These are phyloP conservation scores for Microchrysa polita DNA, from an alignment of 2,888 invertebrate genomes.

Conservation along the genomic window DNA sequence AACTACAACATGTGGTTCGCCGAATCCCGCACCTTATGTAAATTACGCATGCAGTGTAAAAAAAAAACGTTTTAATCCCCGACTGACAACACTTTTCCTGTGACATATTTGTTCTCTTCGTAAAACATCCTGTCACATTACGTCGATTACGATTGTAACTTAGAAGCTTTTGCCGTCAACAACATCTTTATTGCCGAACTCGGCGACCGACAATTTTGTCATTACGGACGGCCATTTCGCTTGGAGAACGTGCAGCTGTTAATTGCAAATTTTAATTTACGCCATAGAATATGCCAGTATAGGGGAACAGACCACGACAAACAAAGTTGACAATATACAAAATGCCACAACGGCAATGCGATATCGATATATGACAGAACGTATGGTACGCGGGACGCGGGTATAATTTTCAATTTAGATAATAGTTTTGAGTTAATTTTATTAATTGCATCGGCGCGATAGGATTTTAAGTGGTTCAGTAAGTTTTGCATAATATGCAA, in stretches of 20 bases:
- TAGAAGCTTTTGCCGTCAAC: neutral
- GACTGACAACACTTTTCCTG: too few relatives aligned
- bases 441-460: constrained; percentile 27
- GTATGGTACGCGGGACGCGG: constrained; percentile 5
- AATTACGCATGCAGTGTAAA: too few relatives aligned
- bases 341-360: neutral
- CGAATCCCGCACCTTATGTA: too few relatives aligned
- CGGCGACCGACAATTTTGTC: constrained; percentile 30
- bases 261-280: constrained; percentile 34
- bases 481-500: neutral
- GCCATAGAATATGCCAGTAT: constrained; percentile 25
- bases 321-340: constrained; percentile 17
- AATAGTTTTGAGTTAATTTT: constrained; percentile 32
- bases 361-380: constrained; percentile 17
- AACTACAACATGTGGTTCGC: too few relatives aligned
- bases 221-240: constrained; percentile 9
- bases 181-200: constrained; percentile 25
- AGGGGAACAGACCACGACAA: neutral
- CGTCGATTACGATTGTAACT: neutral
- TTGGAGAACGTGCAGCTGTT: constrained; percentile 34
- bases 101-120: too few relatives aligned
- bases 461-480: constrained; percentile 30
- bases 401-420: constrained; percentile 39
- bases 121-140: neutral
- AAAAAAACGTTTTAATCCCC: too few relatives aligned